Base-by-base conservation (phyloP, 30 jellyfish, hydroid and myxozoan species). In the Catostylus mosaicus region DNA sequence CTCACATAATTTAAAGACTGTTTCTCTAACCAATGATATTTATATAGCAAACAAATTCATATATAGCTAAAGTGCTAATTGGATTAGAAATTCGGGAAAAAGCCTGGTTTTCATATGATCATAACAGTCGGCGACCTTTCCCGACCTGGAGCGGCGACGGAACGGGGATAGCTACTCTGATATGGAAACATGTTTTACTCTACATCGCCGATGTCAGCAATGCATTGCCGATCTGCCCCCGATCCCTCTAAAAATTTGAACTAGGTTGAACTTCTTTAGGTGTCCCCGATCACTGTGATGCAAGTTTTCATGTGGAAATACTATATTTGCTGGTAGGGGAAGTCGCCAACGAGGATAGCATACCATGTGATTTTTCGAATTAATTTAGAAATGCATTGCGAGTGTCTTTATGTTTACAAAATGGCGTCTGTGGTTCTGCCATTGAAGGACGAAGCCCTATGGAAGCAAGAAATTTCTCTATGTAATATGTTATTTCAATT, bases 241-340 rank as follows among this genome's bases (percentile, higher is more conserved):
- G 54, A 14, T 14, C 54, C 54, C 54, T 40, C 54, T 5, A 40
- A 40, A 5, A 40, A 40, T 5, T 40, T 40, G 54, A 40, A 14
- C 14, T n/a, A n/a, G n/a, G n/a, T n/a, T n/a, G n/a, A n/a, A n/a
- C n/a, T n/a, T n/a, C n/a, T 40, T 40, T 14, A 40, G 54, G 54
- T 56, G 69, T 56, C 69, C 69, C 69, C 69, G 69, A 56, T 26
- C 69, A 9, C 69, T 56, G 69, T 22, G 69, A n/a, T 56, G 60
- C 60, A 46, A 46, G 60, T 19, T 46, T 46, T 46, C 60, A 46
- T 19, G 19, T 46, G 60, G 60, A 56, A 56, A 56, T 22, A 56
- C 19, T 8, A 56, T 56, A 5, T 56, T 56, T 56, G 24, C 7
- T 9, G 24, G 5, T 20, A 7, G 69, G 69, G 69, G 33, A 56